Conservation (phyloP, 2,888 invertebrate species). For the Chloromyia formosa region DNA sequence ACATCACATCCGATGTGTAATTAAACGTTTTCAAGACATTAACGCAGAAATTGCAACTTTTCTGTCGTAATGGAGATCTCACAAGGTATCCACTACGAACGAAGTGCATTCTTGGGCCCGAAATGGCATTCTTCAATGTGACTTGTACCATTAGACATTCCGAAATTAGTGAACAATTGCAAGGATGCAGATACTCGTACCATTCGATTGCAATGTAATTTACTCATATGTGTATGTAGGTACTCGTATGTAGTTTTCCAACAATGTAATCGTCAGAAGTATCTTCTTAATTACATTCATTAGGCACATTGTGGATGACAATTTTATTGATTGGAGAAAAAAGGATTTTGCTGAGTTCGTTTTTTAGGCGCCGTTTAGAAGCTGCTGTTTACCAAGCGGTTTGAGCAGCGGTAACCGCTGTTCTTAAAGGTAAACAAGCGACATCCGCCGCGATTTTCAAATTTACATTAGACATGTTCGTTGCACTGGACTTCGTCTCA, state of each 20-base stretch:
- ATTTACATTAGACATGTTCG: too few relatives aligned
- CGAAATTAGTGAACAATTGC: slow-evolving; percentile 36
- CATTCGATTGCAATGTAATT: too few relatives aligned
- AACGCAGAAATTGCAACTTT: slow-evolving; percentile 37
- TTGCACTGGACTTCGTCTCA: too few relatives aligned
- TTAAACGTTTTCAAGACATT: slow-evolving; percentile 41
- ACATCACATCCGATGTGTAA: slow-evolving; percentile 27
- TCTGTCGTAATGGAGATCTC: slow-evolving; percentile 24
- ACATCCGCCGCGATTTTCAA: too few relatives aligned
- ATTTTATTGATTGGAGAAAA: slow-evolving; percentile 21
- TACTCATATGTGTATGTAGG: too few relatives aligned
- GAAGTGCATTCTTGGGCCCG: slow-evolving; percentile 19
- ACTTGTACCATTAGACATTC: slow-evolving; percentile 38
- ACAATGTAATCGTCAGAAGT: background rate
- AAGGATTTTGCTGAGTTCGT: too few relatives aligned
- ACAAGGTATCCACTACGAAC: background rate
- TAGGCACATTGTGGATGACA: background rate
- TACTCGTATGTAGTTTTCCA: too few relatives aligned
- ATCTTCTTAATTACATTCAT: slow-evolving; percentile 26
- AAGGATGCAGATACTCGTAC: background rate
- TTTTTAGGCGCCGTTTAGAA: too few relatives aligned
- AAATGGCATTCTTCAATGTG: slow-evolving; percentile 29
- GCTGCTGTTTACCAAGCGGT: too few relatives aligned
- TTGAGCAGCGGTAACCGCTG: too few relatives aligned
- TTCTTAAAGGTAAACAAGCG: too few relatives aligned